These are phyloP conservation scores for Apteryx owenii DNA, from an alignment of 2,113 vertebrate genomes.

Conservation along the genomic window DNA sequence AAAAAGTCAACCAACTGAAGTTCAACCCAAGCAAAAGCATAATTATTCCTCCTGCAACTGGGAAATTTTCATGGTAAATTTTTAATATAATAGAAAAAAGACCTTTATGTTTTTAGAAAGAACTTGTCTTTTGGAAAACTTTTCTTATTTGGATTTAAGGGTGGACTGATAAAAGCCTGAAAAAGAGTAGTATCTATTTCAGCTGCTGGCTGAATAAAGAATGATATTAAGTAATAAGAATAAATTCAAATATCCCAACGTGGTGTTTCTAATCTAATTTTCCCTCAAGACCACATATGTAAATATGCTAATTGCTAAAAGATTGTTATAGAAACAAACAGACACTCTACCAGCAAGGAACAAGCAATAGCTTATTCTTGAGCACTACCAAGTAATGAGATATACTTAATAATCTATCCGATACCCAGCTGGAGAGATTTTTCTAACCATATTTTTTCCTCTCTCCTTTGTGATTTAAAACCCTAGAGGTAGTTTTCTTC, in stretches of 20 bases:
- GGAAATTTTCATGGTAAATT: background rate
- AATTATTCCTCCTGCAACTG: background rate
- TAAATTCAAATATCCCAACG: constrained; percentile 32
- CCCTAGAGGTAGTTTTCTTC: constrained; percentile 28
- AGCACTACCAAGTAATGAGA: constrained; percentile 27
- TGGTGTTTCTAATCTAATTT: constrained; percentile 31
- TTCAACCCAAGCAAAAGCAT: background rate
- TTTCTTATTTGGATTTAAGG: background rate
- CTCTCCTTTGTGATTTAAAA: constrained; percentile 56
- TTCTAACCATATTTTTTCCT: background rate
- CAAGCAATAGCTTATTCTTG: constrained; percentile 26
- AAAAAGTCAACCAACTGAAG: background rate
- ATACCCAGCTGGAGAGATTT: constrained; percentile 30
- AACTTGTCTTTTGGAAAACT: background rate
- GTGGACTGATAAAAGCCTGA: background rate
- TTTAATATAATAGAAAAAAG: background rate
- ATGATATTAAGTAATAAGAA: background rate
- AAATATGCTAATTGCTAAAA: constrained; percentile 40
- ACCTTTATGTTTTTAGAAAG: background rate
- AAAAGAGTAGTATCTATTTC: constrained; percentile 4
- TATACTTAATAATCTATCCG: constrained; percentile 48
- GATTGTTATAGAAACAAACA: constrained; percentile 47
- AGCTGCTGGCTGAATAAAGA: background rate
- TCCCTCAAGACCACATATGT: constrained; percentile 2
- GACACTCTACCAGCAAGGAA: background rate